Evolutionary conservation across 2,113 vertebrate genomes (phyloP).

Genomic region (Dromas ardeola): DNA sequence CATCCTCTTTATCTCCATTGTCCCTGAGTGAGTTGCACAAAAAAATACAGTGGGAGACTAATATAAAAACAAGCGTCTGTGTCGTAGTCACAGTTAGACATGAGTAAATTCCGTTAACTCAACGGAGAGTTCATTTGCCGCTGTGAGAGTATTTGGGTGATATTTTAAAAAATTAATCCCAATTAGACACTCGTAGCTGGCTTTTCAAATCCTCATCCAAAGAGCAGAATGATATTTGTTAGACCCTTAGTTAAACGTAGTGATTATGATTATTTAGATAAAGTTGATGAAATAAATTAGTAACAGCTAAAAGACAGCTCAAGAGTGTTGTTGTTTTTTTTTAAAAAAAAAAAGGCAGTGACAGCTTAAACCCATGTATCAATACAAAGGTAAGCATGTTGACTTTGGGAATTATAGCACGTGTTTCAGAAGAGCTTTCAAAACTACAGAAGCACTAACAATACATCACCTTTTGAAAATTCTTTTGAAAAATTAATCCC

Average conservation of each 20-base stretch:
- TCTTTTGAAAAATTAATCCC: background rate
- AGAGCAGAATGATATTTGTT: background rate
- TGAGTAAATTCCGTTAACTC: background rate
- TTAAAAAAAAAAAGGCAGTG: background rate
- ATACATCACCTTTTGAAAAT: background rate
- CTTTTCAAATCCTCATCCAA: background rate
- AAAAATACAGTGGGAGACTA: background rate
- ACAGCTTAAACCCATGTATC: background rate
- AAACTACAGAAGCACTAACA: background rate
- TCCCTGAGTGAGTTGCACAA: background rate
- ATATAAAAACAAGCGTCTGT: accelerated
- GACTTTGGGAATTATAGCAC: background rate
- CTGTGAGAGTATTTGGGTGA: background rate
- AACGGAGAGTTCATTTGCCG: background rate
- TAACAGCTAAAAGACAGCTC: background rate
- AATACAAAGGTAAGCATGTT: background rate
- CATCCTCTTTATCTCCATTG: background rate
- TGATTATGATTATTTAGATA: background rate
- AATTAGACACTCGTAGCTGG: background rate
- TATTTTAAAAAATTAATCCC: background rate
- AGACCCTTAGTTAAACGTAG: background rate
- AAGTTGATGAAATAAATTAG: background rate
- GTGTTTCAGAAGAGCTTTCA: background rate
- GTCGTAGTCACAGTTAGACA: background rate
- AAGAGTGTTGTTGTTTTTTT: background rate